phyloP scores from a whole-genome alignment of 2,113 vertebrate species.

The Galbula dea region DNA sequence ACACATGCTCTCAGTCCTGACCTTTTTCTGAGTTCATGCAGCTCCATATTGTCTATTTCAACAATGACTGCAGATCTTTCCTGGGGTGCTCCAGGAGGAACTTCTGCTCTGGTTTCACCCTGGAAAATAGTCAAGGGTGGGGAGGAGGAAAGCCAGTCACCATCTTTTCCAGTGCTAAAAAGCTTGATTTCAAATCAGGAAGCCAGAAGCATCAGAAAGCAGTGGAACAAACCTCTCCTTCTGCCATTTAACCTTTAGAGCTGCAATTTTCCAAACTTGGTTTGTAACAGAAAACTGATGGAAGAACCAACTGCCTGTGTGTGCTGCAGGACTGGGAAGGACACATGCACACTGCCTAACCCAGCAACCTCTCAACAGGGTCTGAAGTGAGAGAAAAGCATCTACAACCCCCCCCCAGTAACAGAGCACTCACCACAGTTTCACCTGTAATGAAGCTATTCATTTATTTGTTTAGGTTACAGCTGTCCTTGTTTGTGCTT shows the following conservation, averaged over 20 bases:
- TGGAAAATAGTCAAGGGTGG: constrained; percentile 37
- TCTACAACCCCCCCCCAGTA: neutral
- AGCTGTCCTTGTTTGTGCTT: neutral
- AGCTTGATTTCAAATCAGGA: neutral
- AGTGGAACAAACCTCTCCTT: neutral
- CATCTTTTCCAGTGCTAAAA: neutral
- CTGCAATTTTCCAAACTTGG: neutral
- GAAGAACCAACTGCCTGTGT: neutral
- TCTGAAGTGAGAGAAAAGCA: neutral
- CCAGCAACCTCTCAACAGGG: neutral
- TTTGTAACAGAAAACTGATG: neutral
- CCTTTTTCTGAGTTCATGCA: constrained; percentile 78
- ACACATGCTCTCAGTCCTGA: constrained; percentile 45
- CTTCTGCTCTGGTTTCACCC: constrained; percentile 73
- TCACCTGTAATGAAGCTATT: neutral
- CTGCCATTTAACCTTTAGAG: neutral
- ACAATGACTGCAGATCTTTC: constrained; percentile 74
- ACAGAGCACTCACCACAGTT: rapidly evolving
- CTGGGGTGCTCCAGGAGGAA: constrained; percentile 85
- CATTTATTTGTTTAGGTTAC: neutral
- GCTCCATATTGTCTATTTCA: constrained; percentile 70
- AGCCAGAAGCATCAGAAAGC: neutral
- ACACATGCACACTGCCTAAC: neutral
- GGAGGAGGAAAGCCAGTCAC: neutral
- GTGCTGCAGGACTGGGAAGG: neutral